Base-by-base conservation (phyloP, 2,797 vertebrate genomes). In the Nasua narica region DNA sequence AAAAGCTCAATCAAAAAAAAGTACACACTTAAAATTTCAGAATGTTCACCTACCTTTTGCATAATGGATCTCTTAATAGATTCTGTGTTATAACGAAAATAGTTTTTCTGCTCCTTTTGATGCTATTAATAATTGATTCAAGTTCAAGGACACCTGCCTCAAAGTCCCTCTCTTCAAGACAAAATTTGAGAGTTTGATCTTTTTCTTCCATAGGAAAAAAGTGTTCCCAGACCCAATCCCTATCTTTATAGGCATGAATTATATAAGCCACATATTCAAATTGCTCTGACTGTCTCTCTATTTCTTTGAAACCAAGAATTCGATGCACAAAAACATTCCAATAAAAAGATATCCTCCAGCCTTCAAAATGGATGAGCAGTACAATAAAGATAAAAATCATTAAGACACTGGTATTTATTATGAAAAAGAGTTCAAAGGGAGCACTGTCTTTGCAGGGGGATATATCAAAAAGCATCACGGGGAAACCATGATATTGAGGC, bases 261-360 rank as follows among this genome's bases (percentile, higher is more conserved):
- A 99, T 87, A 0, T 99, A 99, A 0, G 99, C 99, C 15, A 99
- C 99, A 7, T 99, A 99, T 83, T 98, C 74, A 97, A 99, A 99
- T 48, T 98, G 98, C 78, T 98, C 98, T 84, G 99, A 98, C 25
- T 98, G 97, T 29, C 96, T 97, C 12, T 97, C 99, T 95, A 99
- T 98, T 50, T 99, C 99, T 76, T 99, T 99, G 93, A 99, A 99
- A 15, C 99, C 99, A 6, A 99, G 98, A 16, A 99, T 98, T 91
- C 99, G 99, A 96, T 99, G 99, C 79, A 99, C 98, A 48, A 99
- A 70, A 96, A 99, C 98, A 96, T 99, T 99, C 99, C 99, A 99
- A 76, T 99, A 99, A 97, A 99, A 99, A 95, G 98, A 98, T 97
- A 99, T 99, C 97, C 99, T 99, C 99, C 99, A 99, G 27, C 99